Conservation (phyloP, 2,888 invertebrate genomes). For the Patella pellucida region DNA sequence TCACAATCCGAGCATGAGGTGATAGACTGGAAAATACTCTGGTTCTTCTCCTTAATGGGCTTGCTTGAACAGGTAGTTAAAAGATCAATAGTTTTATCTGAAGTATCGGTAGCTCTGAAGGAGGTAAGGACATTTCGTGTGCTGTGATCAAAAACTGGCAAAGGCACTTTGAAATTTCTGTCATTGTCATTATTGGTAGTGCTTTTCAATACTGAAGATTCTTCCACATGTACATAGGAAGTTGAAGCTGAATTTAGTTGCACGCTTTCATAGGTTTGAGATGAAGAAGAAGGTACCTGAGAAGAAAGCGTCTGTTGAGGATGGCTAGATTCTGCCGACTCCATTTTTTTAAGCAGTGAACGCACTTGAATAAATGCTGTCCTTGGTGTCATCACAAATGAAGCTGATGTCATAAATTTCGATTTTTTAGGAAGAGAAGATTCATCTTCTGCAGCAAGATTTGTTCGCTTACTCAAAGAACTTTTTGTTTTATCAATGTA, state of each 20-base stretch:
- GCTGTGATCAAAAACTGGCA: neutral
- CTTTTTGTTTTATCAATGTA: neutral
- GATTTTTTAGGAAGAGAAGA: neutral
- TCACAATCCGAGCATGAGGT: no score
- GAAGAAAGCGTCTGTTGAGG: neutral
- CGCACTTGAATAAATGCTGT: neutral
- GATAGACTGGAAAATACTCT: no score
- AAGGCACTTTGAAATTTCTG: neutral
- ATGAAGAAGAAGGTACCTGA: neutral
- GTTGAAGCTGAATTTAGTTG: no score
- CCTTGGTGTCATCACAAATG: slow-evolving; percentile 10
- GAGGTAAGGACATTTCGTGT: no score
- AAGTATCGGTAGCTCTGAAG: no score
- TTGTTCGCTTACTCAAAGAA: neutral
- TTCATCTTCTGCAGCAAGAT: neutral
- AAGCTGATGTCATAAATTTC: neutral
- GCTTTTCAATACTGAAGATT: neutral
- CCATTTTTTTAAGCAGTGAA: neutral
- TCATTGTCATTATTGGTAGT: neutral
- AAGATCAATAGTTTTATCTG: no score
- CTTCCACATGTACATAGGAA: neutral
- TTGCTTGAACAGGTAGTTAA: no score
- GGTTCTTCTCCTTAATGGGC: no score
- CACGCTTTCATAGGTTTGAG: neutral
- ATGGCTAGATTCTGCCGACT: no score